Conservation (phyloP, 2,797 vertebrate genomes). For the Dendrocincla fuliginosa region DNA sequence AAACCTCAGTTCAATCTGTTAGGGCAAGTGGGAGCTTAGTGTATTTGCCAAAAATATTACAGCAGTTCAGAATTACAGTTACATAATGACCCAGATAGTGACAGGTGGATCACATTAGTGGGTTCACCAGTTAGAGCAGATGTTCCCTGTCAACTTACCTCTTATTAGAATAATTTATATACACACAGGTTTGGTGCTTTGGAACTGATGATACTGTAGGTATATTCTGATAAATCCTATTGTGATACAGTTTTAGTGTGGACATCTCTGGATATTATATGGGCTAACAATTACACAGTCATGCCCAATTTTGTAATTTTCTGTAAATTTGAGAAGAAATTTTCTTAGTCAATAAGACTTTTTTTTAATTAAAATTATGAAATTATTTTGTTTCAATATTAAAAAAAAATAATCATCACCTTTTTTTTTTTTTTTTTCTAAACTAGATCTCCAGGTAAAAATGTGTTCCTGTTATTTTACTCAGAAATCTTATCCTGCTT, state of each 20-base stretch:
- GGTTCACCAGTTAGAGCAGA: conserved; percentile 10
- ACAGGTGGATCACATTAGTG: conserved; percentile 31
- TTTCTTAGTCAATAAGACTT: not conserved
- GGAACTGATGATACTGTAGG: not conserved
- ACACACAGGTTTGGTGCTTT: not conserved
- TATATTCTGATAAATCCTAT: not conserved
- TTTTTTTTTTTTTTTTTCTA: not conserved
- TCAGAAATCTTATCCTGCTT: not conserved
- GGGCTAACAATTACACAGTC: not conserved
- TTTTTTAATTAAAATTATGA: not conserved
- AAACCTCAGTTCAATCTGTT: not conserved
- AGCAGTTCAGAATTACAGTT: not conserved
- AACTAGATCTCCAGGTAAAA: not conserved
- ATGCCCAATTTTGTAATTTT: not conserved
- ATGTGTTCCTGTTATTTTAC: not conserved
- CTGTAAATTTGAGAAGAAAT: not conserved
- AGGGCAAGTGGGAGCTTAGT: not conserved
- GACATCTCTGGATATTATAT: not conserved
- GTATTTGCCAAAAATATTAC: not conserved
- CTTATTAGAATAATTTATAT: conserved; percentile 3
- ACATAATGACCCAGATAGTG: not conserved
- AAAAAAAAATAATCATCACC: not conserved
- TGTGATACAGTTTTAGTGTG: not conserved
- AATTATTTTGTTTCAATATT: not conserved
- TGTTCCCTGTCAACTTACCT: not conserved